Percentiles rank a stretch among this genome's conserved stretches.
These are phyloP conservation scores for Rhegmatorhina hoffmannsi DNA, from an alignment of 2,113 vertebrate genomes.

Conservation along the genomic window DNA sequence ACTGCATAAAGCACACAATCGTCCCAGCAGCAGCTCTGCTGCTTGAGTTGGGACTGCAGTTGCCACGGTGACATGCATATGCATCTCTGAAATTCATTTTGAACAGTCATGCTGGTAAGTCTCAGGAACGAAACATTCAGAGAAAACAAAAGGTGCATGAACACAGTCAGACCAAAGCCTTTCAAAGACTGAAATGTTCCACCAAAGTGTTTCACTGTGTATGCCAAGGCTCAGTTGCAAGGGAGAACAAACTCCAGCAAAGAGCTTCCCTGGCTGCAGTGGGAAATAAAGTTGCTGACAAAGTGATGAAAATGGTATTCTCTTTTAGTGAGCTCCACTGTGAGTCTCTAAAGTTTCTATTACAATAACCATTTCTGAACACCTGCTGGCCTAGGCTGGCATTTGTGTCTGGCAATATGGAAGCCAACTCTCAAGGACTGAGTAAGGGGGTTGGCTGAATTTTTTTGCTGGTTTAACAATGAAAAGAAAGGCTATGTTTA, in stretches of 20 bases:
- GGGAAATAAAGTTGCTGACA: slow-evolving; percentile 3
- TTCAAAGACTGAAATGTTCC: slow-evolving; percentile 2
- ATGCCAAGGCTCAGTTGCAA: background rate
- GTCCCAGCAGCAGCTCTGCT: background rate
- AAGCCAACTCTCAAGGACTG: background rate
- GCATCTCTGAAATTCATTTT: slow-evolving; percentile 10
- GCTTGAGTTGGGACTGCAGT: background rate
- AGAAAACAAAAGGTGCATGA: slow-evolving; percentile 15
- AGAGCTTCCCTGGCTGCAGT: background rate
- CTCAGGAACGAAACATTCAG: slow-evolving; percentile 12
- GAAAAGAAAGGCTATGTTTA: background rate
- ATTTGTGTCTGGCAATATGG: background rate
- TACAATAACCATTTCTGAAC: background rate
- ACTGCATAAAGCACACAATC: background rate
- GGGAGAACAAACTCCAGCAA: background rate
- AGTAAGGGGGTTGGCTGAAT: background rate
- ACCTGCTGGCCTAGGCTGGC: slow-evolving; percentile 6
- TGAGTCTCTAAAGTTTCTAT: background rate
- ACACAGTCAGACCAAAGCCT: background rate
- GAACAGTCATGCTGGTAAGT: background rate
- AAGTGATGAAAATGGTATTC: background rate
- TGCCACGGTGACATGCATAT: background rate
- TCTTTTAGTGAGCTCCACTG: background rate
- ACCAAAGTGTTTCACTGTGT: background rate
- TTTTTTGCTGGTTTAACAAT: background rate